Evolutionary conservation across 2,113 vertebrate species (phyloP), one percentile per base, ranked within the genome.

Genomic region (Myiozetetes cayanensis): DNA sequence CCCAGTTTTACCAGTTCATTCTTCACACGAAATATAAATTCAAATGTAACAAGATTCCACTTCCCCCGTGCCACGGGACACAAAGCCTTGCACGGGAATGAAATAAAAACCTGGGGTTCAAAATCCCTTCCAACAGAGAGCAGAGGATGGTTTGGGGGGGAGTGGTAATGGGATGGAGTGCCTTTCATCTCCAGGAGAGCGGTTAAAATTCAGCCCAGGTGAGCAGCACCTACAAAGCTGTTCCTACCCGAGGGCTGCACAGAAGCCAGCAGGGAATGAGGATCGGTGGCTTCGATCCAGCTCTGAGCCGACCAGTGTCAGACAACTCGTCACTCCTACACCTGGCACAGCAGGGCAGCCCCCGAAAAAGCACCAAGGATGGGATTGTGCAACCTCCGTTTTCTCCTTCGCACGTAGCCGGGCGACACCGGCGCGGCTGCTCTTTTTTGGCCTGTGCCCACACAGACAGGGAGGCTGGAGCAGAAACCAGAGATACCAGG

Each of bases 11-110:
- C 83, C 85, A 7, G 77, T 19, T 43, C 86, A 1, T 58, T 68
- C 88, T 22, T 68, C 14, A 7, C 61, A 27, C 49, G 73, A 96
- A 92, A 92, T 81, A 78, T 84, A 84, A 90, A 90, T 83, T 61
- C 92, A 21, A 19, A 27, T 6, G 31, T 17, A 85, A 88, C 63
- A 37, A 55, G 61, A 70, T 21, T 68, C 61, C 65, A 12, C 74
- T 14, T 56, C 49, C 75, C 61, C 0, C 0, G 78, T 25, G 87
- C 91, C 82, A 63, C 20, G 16, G 74, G 92, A 86, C 13, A 1
- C 91, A 82, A 76, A 87, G 79, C 79, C 55, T 46, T 9, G 75
- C 37, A 22, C 0, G 46, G 72, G 61, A 80, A 74, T 13, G 30
- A 88, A 93, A 33, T 0, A 25, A 0, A 50, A 0, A 50, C 14